A percentile compares a stretch with the other conserved stretches of the same genome.
phyloP scores from a whole-genome alignment of 53 echinoderm and acorn worm species.

The Stichopus horrens region DNA sequence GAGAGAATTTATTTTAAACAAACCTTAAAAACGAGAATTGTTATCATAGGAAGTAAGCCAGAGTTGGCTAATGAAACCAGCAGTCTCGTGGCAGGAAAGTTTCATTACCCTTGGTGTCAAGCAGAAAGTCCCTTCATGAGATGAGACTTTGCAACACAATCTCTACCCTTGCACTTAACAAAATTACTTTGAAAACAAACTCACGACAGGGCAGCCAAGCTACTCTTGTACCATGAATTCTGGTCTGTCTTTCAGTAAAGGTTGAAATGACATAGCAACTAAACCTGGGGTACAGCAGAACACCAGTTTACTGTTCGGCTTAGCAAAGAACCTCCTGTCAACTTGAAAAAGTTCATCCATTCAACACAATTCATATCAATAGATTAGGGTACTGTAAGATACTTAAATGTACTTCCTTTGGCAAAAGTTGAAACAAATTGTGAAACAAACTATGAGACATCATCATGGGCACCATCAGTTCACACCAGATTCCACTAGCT shows the following conservation, averaged over 20 bases:
- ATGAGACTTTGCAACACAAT: conserved; percentile 13
- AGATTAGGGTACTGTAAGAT: too few relatives aligned
- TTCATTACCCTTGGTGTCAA: not conserved
- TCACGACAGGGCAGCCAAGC: not conserved
- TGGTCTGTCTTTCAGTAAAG: not conserved
- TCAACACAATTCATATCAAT: too few relatives aligned
- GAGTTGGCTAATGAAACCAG: not conserved
- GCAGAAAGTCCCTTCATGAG: not conserved
- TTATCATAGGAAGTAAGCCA: not conserved
- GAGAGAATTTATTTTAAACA: not conserved
- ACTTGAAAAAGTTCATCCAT: too few relatives aligned
- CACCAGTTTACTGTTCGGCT: too few relatives aligned
- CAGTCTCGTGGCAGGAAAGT: not conserved
- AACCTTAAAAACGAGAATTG: not conserved
- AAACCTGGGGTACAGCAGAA: too few relatives aligned
- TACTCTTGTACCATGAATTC: not conserved
- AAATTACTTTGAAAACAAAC: conserved; percentile 22
- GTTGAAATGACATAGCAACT: not conserved
- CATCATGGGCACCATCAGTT: too few relatives aligned
- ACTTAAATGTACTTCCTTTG: too few relatives aligned
- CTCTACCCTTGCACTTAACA: conserved; percentile 18
- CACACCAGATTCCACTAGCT: too few relatives aligned
- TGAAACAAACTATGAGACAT: too few relatives aligned
- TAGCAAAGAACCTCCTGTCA: too few relatives aligned
- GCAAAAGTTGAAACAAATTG: too few relatives aligned